phyloP scores from a whole-genome alignment of 2,113 vertebrate species.

The Hemibagrus wyckioides region DNA sequence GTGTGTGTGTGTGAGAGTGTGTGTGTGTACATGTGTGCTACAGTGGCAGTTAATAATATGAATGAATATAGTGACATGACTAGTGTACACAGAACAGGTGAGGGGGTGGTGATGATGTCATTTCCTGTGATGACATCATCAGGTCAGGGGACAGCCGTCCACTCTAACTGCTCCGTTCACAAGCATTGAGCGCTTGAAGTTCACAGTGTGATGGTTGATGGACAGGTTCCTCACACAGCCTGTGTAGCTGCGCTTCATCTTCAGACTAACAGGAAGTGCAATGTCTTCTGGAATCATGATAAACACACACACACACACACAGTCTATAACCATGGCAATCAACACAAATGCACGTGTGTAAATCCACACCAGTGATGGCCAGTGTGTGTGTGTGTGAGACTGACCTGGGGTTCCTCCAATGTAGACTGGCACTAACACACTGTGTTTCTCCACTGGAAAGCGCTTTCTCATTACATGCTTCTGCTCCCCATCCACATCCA shows the following conservation, averaged over 20 bases:
- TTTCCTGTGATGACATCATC: slow-evolving; percentile 47
- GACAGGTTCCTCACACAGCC: slow-evolving; percentile 90
- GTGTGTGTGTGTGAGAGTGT: neutral
- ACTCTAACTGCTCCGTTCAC: slow-evolving; percentile 89
- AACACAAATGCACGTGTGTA: neutral
- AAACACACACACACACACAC: slow-evolving; percentile 1
- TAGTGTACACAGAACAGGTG: neutral
- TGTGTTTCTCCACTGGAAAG: slow-evolving; percentile 61
- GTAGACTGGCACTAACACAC: slow-evolving; percentile 81
- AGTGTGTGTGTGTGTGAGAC: slow-evolving; percentile 39
- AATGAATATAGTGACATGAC: neutral
- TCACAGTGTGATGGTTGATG: slow-evolving; percentile 81
- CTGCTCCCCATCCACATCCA: slow-evolving; percentile 92
- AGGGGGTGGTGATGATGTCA: neutral
- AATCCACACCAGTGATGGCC: neutral
- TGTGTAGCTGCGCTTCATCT: slow-evolving; percentile 77
- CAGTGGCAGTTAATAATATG: neutral
- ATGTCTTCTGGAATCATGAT: slow-evolving; percentile 69
- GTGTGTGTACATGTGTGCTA: neutral
- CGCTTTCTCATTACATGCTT: slow-evolving; percentile 84
- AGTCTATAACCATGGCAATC: neutral
- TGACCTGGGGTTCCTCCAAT: slow-evolving; percentile 92
- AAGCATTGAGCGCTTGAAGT: slow-evolving; percentile 84
- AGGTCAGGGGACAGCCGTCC: slow-evolving; percentile 85
- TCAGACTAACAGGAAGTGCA: slow-evolving; percentile 76